Conservation (phyloP, 2,888 invertebrate species). For the Xylophagus ater region DNA sequence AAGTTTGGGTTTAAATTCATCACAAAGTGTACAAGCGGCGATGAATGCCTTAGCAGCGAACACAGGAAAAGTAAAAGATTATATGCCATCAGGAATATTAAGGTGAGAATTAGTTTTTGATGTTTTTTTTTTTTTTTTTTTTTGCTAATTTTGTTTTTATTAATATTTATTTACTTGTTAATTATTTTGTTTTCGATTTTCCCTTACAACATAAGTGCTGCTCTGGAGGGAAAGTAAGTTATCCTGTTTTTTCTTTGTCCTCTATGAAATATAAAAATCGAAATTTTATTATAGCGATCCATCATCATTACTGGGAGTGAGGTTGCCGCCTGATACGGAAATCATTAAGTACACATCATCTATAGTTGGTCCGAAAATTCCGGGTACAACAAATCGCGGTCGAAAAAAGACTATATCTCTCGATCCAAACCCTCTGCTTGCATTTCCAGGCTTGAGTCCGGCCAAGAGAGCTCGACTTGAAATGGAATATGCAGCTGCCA, state of each 20-base stretch:
- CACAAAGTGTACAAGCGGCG: slow-evolving; percentile 39
- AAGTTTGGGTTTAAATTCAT: slow-evolving; percentile 35
- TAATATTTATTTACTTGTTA: slow-evolving; percentile 1
- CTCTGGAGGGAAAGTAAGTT: slow-evolving; percentile 59
- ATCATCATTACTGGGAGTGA: slow-evolving; percentile 69
- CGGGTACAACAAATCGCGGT: slow-evolving; percentile 73
- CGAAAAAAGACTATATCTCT: slow-evolving; percentile 81
- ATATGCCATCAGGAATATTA: slow-evolving; percentile 42
- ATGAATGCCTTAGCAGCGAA: slow-evolving; percentile 39
- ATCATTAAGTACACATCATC: slow-evolving; percentile 85
- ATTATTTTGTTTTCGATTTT: slow-evolving; percentile 14
- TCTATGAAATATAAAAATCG: slow-evolving; percentile 5
- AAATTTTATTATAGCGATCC: slow-evolving; percentile 52
- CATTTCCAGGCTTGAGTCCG: slow-evolving; percentile 42
- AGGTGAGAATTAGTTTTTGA: slow-evolving; percentile 32
- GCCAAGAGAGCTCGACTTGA: slow-evolving; percentile 39
- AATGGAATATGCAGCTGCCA: slow-evolving; percentile 39
- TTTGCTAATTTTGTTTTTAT: slow-evolving; percentile 13
- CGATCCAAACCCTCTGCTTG: slow-evolving; percentile 51
- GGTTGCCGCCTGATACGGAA: slow-evolving; percentile 79
- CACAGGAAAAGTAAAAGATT: slow-evolving; percentile 32
- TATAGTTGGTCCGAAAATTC: slow-evolving; percentile 74
- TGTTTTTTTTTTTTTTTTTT: slow-evolving; percentile 20
- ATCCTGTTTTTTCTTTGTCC: slow-evolving; percentile 15
- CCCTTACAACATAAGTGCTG: slow-evolving; percentile 44